phyloP scores from a whole-genome alignment of 2,113 vertebrate species.

The Callithrix jacchus region DNA sequence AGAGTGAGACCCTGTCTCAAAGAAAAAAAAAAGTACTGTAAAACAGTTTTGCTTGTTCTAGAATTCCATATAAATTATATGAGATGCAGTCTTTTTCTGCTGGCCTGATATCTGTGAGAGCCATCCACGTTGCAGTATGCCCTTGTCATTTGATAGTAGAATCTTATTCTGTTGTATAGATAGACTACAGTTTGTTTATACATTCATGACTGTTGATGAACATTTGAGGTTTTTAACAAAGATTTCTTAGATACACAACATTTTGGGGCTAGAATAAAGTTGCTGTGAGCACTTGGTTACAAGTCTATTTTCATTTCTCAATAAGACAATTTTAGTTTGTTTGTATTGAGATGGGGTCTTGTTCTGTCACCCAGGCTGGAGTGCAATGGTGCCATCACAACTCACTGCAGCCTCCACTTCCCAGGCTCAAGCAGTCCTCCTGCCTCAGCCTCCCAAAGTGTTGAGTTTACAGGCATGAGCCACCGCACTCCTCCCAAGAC shows the following conservation, averaged over 20 bases:
- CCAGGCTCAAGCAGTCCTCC: no score
- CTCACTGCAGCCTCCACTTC: no score
- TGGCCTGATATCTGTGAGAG: not conserved
- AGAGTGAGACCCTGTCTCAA: no score
- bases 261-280: not conserved
- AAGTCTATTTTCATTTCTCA: not conserved
- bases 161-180: not conserved
- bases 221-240: not conserved
- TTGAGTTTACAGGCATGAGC: no score
- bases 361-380: no score
- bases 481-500: not conserved
- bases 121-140: accelerated
- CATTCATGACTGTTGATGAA: not conserved
- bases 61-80: not conserved
- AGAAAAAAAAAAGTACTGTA: not conserved
- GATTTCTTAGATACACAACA: not conserved
- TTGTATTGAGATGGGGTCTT: no score
- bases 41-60: not conserved
- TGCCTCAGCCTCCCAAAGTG: no score
- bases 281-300: not conserved
- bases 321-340: not conserved
- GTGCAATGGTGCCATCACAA: no score
- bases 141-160: not conserved
- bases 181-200: not conserved
- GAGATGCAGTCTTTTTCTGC: no score